These are phyloP conservation scores for Lymantria dispar DNA, from an alignment of 2,888 invertebrate species.

Conservation along the genomic window DNA sequence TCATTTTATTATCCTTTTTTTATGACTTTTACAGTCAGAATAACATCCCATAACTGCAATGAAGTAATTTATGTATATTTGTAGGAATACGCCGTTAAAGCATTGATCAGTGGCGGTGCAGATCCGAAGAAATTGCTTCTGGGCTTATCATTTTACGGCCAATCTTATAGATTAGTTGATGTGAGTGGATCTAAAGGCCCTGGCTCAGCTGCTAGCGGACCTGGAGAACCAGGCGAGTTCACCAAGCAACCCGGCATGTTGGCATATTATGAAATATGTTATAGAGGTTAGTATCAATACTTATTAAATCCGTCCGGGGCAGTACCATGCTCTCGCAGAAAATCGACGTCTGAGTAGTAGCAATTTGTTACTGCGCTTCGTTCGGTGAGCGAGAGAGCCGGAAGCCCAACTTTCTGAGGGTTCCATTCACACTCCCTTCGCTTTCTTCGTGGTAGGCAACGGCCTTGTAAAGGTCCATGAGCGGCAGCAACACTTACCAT, in stretches of 20 bases:
- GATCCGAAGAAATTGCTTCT: conserved; percentile 89
- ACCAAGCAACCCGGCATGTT: conserved; percentile 94
- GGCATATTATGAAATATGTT: conserved; percentile 93
- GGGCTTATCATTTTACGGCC: conserved; percentile 94
- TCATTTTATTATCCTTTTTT: too few species aligned
- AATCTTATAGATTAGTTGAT: conserved; percentile 87
- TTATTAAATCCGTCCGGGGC: too few species aligned
- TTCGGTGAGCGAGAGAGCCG: too few species aligned
- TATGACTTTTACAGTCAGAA: neutral
- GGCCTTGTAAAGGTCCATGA: too few species aligned
- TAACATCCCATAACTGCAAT: neutral
- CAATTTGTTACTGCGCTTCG: too few species aligned
- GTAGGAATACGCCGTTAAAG: conserved; percentile 91
- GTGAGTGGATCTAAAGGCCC: conserved; percentile 62
- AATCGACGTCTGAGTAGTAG: too few species aligned
- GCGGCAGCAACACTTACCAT: too few species aligned
- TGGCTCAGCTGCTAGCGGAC: conserved; percentile 86
- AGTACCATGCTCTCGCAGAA: too few species aligned
- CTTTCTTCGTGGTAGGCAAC: too few species aligned
- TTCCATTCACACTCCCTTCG: too few species aligned
- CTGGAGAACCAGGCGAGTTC: conserved; percentile 90
- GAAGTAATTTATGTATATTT: conserved; percentile 8
- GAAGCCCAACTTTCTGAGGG: too few species aligned
- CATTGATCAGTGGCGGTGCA: conserved; percentile 88
- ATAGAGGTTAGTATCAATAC: conserved; percentile 64